Conservation (phyloP, 2,888 invertebrate species). For the Pristionchus japonicus region DNA sequence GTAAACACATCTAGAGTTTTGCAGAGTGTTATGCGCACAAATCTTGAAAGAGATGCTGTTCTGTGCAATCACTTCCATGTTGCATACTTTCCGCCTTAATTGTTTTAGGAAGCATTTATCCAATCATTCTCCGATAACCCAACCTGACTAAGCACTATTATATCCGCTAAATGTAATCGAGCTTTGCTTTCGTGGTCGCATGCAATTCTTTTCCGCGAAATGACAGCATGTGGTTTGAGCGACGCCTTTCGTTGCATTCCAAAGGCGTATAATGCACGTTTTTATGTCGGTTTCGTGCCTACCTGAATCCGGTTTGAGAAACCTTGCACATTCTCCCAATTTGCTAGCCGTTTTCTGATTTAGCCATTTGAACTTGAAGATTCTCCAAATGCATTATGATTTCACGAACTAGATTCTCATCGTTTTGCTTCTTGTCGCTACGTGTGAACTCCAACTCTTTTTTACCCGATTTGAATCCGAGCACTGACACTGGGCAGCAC, state of each 20-base stretch:
- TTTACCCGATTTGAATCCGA: too few species aligned
- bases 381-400: too few species aligned
- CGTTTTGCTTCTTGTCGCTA: not conserved
- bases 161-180: not conserved
- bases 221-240: not conserved
- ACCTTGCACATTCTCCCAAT: not conserved
- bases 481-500: too few species aligned
- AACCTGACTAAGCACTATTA: not conserved
- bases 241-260: not conserved
- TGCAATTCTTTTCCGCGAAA: not conserved
- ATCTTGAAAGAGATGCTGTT: not conserved
- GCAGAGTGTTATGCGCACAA: not conserved
- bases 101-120: not conserved
- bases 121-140: not conserved
- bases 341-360: not conserved
- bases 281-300: not conserved
- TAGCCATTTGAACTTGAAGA: too few species aligned
- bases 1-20: not conserved
- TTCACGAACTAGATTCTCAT: not conserved
- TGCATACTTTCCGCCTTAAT: not conserved
- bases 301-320: not conserved
- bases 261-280: not conserved
- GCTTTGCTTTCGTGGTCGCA: not conserved
- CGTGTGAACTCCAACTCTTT: not conserved
- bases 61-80: not conserved